Conservation (phyloP, 2,888 invertebrate species). For the Euspilapteryx auroguttella region DNA sequence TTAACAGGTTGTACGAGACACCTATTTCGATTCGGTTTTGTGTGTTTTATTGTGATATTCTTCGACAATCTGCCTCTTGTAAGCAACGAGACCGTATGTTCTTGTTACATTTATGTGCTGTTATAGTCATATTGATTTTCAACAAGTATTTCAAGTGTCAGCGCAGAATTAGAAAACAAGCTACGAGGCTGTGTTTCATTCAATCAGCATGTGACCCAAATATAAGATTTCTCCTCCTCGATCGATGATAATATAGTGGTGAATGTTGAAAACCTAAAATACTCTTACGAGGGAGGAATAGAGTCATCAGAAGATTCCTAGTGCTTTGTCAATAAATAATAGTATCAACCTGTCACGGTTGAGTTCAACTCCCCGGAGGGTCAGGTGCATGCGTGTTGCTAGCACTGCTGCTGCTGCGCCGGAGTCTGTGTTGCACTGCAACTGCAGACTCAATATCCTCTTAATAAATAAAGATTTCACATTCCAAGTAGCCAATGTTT, state of each 20-base stretch:
- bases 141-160: too few relatives aligned
- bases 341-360: slow-evolving; percentile 43
- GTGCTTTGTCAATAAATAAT: too few relatives aligned
- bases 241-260: slow-evolving; percentile 19
- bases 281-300: too few relatives aligned
- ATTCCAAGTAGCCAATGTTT: slow-evolving; percentile 4
- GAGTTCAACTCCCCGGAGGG: slow-evolving; percentile 37
- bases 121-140: too few relatives aligned
- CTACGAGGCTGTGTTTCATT: slow-evolving; percentile 1
- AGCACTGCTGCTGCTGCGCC: too few relatives aligned
- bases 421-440: too few relatives aligned
- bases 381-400: too few relatives aligned
- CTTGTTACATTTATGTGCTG: too few relatives aligned
- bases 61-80: slow-evolving; percentile 33
- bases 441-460: too few relatives aligned
- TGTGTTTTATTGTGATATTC: slow-evolving; percentile 21
- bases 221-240: slow-evolving; percentile 55
- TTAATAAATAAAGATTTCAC: slow-evolving; percentile 11
- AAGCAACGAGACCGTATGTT: too few relatives aligned
- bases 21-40: slow-evolving; percentile 47
- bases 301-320: too few relatives aligned
- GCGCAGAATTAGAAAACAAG: too few relatives aligned
- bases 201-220: slow-evolving; percentile 59
- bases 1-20: slow-evolving; percentile 59
- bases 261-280: background rate